Conservation (phyloP, 2,113 vertebrate species). For the Hyla sarda region DNA sequence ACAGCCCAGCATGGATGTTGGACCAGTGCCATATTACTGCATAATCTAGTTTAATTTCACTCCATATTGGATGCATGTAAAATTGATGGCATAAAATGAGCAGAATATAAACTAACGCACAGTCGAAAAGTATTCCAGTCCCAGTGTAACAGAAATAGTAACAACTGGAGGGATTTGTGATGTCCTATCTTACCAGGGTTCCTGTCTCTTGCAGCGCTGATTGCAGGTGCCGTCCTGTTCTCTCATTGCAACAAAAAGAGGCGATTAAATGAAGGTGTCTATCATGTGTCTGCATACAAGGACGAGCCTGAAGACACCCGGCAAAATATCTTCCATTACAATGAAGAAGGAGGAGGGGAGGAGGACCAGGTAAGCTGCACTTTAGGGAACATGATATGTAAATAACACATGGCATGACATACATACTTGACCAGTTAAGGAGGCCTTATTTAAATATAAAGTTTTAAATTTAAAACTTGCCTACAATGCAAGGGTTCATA, state of each 20-base stretch:
- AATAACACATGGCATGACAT: too few relatives aligned
- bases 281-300: slow-evolving; percentile 74
- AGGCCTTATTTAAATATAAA: too few relatives aligned
- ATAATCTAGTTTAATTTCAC: too few relatives aligned
- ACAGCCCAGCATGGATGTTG: not conserved
- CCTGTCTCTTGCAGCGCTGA: slow-evolving; percentile 72
- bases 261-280: slow-evolving; percentile 75
- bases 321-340: slow-evolving; percentile 88
- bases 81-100: too few relatives aligned
- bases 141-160: not conserved
- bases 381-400: too few relatives aligned
- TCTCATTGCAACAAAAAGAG: slow-evolving; percentile 78
- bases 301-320: slow-evolving; percentile 86
- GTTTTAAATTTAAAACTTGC: too few relatives aligned
- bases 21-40: too few relatives aligned
- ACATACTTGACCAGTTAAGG: too few relatives aligned
- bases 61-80: too few relatives aligned
- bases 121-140: not conserved
- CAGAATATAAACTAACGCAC: not conserved
- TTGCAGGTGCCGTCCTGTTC: slow-evolving; percentile 79
- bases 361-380: slow-evolving; percentile 80
- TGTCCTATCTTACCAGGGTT: not conserved
- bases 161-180: not conserved
- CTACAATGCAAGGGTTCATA: too few relatives aligned
- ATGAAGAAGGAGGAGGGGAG: slow-evolving; percentile 88